These are phyloP conservation scores for Ptychoptera albimana DNA, from an alignment of 2,888 invertebrate species.

Conservation along the genomic window DNA sequence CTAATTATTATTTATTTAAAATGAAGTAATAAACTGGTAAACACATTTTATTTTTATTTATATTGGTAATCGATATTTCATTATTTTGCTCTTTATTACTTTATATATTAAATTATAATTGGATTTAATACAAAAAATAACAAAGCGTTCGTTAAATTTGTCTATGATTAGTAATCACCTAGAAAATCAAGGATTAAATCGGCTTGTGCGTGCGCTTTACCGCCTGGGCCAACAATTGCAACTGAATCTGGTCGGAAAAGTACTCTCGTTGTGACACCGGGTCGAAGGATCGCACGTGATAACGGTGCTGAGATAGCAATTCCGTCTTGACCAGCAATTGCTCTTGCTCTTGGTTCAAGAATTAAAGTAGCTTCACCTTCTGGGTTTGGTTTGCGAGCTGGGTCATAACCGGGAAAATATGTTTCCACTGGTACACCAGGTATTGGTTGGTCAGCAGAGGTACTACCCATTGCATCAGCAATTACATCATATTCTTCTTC, in stretches of 20 bases:
- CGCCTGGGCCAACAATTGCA: conserved; percentile 59
- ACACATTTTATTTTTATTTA: too few relatives aligned
- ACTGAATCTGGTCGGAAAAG: conserved; percentile 50
- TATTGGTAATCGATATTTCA: not conserved
- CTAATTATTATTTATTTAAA: too few relatives aligned
- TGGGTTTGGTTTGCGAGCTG: not conserved
- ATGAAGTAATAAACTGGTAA: too few relatives aligned
- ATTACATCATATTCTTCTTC: conserved; percentile 13
- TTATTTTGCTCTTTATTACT: not conserved
- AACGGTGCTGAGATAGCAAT: conserved; percentile 53
- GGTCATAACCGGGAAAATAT: not conserved
- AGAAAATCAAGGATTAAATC: conserved; percentile 43
- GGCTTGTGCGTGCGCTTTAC: conserved; percentile 59
- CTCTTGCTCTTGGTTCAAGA: conserved; percentile 48
- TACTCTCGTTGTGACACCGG: conserved; percentile 43
- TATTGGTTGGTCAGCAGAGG: conserved; percentile 19
- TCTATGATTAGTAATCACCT: conserved; percentile 6
- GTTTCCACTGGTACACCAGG: conserved; percentile 16
- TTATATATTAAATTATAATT: not conserved
- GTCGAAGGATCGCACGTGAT: conserved; percentile 44
- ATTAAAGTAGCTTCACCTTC: conserved; percentile 28
- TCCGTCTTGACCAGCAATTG: conserved; percentile 47
- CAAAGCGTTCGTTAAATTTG: too few relatives aligned
- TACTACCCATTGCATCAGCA: conserved; percentile 23
- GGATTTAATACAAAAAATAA: not conserved